A percentile compares a stretch with the other conserved stretches of the same genome.
phyloP scores from a whole-genome alignment of 2,888 invertebrate genomes.

The Stenoptilia bipunctidactyla region DNA sequence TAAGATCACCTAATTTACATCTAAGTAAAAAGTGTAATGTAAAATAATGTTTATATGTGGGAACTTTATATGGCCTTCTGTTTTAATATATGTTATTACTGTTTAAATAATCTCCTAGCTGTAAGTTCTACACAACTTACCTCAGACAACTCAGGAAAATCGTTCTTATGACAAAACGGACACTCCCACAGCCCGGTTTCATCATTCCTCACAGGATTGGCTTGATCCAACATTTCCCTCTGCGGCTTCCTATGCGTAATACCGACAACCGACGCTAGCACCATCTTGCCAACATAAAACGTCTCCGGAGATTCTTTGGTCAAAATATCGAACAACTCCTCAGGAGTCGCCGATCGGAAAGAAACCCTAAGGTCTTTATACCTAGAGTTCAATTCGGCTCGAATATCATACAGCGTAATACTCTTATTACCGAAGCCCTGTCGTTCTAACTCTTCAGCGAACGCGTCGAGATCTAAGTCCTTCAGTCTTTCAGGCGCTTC shows the following conservation, averaged over 20 bases:
- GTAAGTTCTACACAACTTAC: slow-evolving; percentile 24
- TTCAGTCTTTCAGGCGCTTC: slow-evolving; percentile 94
- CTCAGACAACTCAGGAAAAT: slow-evolving; percentile 95
- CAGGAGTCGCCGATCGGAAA: slow-evolving; percentile 83
- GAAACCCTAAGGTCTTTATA: slow-evolving; percentile 90
- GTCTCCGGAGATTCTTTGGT: slow-evolving; percentile 97
- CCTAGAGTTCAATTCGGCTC: slow-evolving; percentile 93
- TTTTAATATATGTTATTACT: too few species aligned
- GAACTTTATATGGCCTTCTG: too few species aligned
- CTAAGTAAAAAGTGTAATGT: too few species aligned
- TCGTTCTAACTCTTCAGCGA: slow-evolving; percentile 95
- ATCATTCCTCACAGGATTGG: slow-evolving; percentile 95
- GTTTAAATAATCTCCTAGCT: background rate
- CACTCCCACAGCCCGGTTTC: slow-evolving; percentile 97
- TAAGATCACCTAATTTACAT: too few species aligned
- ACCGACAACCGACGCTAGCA: slow-evolving; percentile 83
- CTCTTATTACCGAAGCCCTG: slow-evolving; percentile 92
- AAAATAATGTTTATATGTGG: too few species aligned
- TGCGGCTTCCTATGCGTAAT: slow-evolving; percentile 91
- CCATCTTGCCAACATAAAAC: slow-evolving; percentile 90
- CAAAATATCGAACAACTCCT: slow-evolving; percentile 93
- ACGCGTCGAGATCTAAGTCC: slow-evolving; percentile 97
- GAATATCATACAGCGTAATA: slow-evolving; percentile 96
- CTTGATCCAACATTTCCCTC: slow-evolving; percentile 93
- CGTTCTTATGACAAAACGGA: slow-evolving; percentile 95